These are phyloP conservation scores for Grallaria varia DNA, from an alignment of 2,113 vertebrate species.

Conservation along the genomic window DNA sequence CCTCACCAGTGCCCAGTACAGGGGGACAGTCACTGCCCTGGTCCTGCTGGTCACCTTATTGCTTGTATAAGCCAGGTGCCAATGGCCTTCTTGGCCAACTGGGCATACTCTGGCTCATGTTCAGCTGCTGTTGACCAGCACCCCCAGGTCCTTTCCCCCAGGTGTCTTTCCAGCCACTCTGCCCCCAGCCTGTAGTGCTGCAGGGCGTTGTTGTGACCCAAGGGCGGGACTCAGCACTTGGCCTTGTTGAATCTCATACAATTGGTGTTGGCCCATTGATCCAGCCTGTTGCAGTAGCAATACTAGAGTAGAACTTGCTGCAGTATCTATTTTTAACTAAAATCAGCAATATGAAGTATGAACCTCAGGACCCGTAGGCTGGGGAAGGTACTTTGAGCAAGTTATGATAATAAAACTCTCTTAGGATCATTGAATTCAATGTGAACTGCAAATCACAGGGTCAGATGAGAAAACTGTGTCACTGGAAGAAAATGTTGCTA, in stretches of 20 bases:
- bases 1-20: not conserved
- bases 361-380: not conserved
- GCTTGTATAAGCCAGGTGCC: not conserved
- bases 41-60: not conserved
- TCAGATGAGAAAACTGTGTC: not conserved
- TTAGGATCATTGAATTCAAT: not conserved
- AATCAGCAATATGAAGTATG: not conserved
- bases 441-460: not conserved
- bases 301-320: not conserved
- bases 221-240: not conserved
- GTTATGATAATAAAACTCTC: not conserved
- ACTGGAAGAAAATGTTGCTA: not conserved
- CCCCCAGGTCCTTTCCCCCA: not conserved
- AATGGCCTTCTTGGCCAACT: not conserved
- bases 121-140: rapidly evolving
- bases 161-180: not conserved
- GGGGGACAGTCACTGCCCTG: not conserved
- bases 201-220: not conserved
- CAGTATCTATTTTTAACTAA: not conserved
- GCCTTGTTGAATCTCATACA: not conserved
- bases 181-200: not conserved
- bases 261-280: not conserved
- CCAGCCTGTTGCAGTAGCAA: not conserved
- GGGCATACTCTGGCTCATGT: not conserved
- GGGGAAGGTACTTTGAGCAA: not conserved